Base-by-base conservation (phyloP, 2,888 invertebrate species). In the Pegoplata infirma region DNA sequence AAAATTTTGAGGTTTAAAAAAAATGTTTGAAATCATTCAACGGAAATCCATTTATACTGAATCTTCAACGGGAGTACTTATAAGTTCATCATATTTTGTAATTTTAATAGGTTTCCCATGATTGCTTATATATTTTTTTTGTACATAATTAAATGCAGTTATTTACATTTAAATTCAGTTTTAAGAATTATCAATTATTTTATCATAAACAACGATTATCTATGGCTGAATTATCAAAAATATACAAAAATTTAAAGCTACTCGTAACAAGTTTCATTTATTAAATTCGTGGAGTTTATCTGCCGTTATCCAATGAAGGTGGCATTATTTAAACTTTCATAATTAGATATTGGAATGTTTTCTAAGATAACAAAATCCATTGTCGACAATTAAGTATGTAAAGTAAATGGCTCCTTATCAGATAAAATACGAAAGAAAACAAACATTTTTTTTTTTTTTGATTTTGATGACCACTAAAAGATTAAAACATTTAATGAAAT, bases 401-500 rank as follows among this genome's bases (percentile, higher is more conserved):
- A 79, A 79, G 71, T 79, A 71, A 79, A 79, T 71, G 49, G 75
- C 56, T 79, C 32, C 56, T 71, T 79, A 79, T 79, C 79, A 61
- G 79, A 75, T 75, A 21, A 44, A 23, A 49, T 10, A 25, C 4
- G 55, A 40, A 67, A 28, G 66, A 74, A 61, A 63, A 47, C 58
- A 51, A 51, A 68, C 58, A 67, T 46, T 56, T 72, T 71, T 69
- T 59, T 58, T 51, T 63, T 51, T 56, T 72, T 71, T 69, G 64
- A 64, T 51, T 63, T 51, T 28, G 47, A 19, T 53, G 44, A 53
- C 32, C 47, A 56, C 25, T 32, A 69, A 71, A n/a, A 69, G 74
- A 79, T 79, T 66, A 71, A 79, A 79, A 66, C 74, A 71, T 79
- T 79, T 71, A 74, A 46, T 49, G 49, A 36, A 73, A 59, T 25